Base-by-base conservation (phyloP, 2,888 invertebrate genomes). In the Drosophila picticornis region DNA sequence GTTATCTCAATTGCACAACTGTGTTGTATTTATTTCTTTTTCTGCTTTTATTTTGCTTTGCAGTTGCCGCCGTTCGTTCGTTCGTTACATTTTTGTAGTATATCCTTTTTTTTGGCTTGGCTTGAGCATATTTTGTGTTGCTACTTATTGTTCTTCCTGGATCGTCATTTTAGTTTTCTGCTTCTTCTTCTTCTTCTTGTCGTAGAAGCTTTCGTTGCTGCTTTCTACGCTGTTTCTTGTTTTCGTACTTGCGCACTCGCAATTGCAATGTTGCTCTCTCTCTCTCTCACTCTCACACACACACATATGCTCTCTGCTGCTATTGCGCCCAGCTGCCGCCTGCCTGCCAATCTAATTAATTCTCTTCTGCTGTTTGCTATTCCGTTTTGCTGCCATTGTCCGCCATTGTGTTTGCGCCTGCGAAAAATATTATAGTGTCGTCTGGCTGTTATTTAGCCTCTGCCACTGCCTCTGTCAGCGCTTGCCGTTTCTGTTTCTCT, bases 1-100 rank as follows among this genome's bases (percentile, higher is more conserved):
- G 85, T 85, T 90, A 84, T 89, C 88, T 89, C 84, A 84, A 86
- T 85, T 86, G 85, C 85, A 86, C 90, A 86, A 90, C 88, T 86
- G 85, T 90, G 76, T 90, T 88, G 77, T 80, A 43, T 43, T 43
- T 43, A 29, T 50, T 64, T 71, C 38, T 67, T 57, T 59, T 66
- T 63, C 55, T 51, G 53, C 74, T 79, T 72, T 75, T 80, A 76
- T 80, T 80, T 78, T 78, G 80, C 64, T 80, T 78, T 75, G 63
- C 72, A 71, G 55, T 78, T 75, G 57, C 69, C 56, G 62, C 50
- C 52, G 63, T 70, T 29, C 43, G 58, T 53, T 58, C 38, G 72
- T 63, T 79, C 75, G 69, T 60, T 73, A 77, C 77, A 78, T 69
- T 77, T 29, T 60, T 36, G 22, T 67, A 38, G 53, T 32, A 59